Percentiles rank a stretch among this genome's conserved stretches.
phyloP scores from a whole-genome alignment of 1,140 invertebrate genomes.

The Fopius arisanus region DNA sequence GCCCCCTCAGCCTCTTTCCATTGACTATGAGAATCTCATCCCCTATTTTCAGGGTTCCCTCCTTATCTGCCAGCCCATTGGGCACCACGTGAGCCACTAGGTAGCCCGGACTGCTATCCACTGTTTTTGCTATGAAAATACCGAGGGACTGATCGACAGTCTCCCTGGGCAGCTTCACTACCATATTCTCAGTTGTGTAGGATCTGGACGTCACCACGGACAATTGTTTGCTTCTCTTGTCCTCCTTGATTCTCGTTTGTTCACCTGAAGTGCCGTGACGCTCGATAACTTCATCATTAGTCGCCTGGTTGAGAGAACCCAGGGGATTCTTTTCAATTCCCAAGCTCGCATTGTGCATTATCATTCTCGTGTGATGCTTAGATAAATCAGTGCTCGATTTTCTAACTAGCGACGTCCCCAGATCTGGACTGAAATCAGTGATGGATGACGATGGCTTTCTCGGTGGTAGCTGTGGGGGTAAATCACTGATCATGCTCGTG shows the following conservation, averaged over 20 bases:
- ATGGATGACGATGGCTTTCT: constrained; percentile 40
- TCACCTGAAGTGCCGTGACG: background rate
- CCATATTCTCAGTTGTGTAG: constrained; percentile 66
- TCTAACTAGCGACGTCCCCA: constrained; percentile 50
- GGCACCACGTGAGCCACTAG: constrained; percentile 85
- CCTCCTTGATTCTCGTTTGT: constrained; percentile 51
- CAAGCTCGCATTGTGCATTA: constrained; percentile 34
- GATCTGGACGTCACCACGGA: constrained; percentile 61
- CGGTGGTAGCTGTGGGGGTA: constrained; percentile 50
- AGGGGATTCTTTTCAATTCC: constrained; percentile 41
- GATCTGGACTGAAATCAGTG: constrained; percentile 49
- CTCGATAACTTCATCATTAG: constrained; percentile 33
- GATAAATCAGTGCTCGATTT: background rate
- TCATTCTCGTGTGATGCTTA: constrained; percentile 18
- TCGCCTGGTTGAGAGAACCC: constrained; percentile 27
- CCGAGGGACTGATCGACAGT: constrained; percentile 77
- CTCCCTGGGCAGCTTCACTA: constrained; percentile 74
- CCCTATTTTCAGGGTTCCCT: constrained; percentile 77
- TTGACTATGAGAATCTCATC: constrained; percentile 88
- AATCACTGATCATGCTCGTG: constrained; percentile 52
- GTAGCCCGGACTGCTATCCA: constrained; percentile 76
- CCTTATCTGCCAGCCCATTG: constrained; percentile 79
- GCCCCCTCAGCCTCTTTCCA: constrained; percentile 75
- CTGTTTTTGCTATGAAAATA: constrained; percentile 84
- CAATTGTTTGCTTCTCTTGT: constrained; percentile 61